Conservation (phyloP, 2,113 vertebrate species). For the Erythrocercus mccallii region DNA sequence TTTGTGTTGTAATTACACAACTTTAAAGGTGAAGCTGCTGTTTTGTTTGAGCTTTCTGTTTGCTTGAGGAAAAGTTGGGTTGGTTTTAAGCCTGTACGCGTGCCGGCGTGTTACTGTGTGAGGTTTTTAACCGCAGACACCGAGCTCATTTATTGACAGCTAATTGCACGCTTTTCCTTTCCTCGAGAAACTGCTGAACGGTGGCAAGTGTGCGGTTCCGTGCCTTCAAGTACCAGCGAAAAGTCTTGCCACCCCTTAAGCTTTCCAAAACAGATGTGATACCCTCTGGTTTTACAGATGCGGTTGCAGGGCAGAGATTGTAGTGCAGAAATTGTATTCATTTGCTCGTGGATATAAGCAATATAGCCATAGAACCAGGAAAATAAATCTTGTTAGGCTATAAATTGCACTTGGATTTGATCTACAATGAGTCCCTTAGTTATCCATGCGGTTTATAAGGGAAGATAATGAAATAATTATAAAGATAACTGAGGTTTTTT, state of each 20-base stretch:
- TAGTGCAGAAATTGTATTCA: not conserved
- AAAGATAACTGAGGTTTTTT: not conserved
- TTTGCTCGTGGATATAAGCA: not conserved
- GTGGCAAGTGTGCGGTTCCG: not conserved
- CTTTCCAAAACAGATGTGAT: not conserved
- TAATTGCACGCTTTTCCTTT: not conserved
- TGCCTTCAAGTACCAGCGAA: not conserved
- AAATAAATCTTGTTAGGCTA: not conserved
- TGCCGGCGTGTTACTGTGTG: not conserved
- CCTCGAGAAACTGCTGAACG: not conserved
- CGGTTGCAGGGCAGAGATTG: not conserved
- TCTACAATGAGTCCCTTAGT: not conserved
- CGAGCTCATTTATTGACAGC: not conserved
- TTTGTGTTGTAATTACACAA: not conserved
- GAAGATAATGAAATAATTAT: not conserved
- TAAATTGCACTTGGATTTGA: not conserved
- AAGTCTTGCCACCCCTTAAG: not conserved
- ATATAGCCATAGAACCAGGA: not conserved
- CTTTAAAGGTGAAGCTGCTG: not conserved
- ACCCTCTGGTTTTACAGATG: not conserved
- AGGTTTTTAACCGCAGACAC: not conserved
- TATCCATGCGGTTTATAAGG: not conserved
- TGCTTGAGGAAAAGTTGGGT: not conserved
- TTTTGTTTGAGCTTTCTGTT: not conserved
- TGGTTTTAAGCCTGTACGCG: not conserved